Base-by-base conservation (phyloP, 2,113 vertebrate genomes). In the Takifugu flavidus region DNA sequence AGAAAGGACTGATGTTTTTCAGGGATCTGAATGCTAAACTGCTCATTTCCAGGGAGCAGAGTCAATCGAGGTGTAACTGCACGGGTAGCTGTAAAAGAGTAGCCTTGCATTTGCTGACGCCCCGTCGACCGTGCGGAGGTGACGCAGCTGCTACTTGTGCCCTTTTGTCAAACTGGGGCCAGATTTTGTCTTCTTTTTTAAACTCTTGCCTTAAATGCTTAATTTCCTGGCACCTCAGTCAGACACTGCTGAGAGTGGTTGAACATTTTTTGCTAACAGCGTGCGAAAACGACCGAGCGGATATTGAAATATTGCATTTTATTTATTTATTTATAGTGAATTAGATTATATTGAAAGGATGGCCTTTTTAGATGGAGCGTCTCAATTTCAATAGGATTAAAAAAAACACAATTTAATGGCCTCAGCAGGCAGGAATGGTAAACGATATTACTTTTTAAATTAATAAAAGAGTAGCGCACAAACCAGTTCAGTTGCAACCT, bases 221-320 rank as follows among this genome's bases (percentile, higher is more conserved):
- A 1, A 15, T 45, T 45, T 45, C 4, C 69, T 68, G 63, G 65
- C 61, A 67, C 67, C 46, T 42, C 34, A 0, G 62, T 25, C 13
- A 15, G 11, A 39, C 55, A 56, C 45, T 39, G 52, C 69, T 27
- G 54, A 57, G 46, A 46, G 54, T 68, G 72, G 77, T 82, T 82
- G 79, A 85, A 82, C 79, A 80, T 83, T 84, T 69, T 47, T 78
- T 44, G 61, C 53, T 20, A 20, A 20, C 20, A 15, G 67, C 61
- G 56, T 59, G 58, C 13, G 15, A 66, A 4, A 25, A 64, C 74
- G 70, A 29, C 27, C 3, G 62, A 46, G 46, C 11, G 34, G 34
- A 39, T 10, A 8, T 39, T 8, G 34, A 39, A 39, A 39, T 31
- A 5, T 31, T 31, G 29, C 29, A 31, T 31, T 31, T 31, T 31